A percentile compares a stretch with the other conserved stretches of the same genome.
Conservation (phyloP, 1,140 invertebrate species). For the Trichonephila clavipes region DNA sequence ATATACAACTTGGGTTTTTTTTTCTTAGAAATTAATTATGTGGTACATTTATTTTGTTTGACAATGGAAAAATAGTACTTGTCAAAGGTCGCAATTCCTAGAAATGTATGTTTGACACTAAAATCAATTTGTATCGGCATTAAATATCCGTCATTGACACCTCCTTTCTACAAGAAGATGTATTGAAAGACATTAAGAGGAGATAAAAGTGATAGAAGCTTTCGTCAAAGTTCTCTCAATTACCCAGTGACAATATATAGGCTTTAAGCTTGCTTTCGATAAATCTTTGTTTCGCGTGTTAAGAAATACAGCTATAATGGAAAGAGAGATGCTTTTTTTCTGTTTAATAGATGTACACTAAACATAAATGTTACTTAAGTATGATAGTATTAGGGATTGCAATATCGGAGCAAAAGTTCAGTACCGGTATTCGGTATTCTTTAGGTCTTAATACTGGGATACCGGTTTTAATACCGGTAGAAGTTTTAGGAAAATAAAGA, state of each 20-base stretch:
- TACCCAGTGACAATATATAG: constrained; percentile 2
- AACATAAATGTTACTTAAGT: no score
- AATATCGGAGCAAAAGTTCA: no score
- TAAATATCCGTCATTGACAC: constrained; percentile 22
- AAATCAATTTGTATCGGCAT: constrained; percentile 18
- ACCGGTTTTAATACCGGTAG: no score
- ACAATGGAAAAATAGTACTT: not conserved
- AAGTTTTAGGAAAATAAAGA: no score
- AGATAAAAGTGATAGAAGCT: constrained; percentile 7
- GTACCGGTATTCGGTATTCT: no score
- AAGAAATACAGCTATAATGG: no score
- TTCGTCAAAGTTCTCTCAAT: not conserved
- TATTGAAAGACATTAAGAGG: constrained; percentile 5
- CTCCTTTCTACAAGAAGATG: not conserved
- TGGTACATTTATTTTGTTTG: not conserved
- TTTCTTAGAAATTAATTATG: not conserved
- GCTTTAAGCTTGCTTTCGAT: not conserved
- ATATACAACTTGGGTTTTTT: not conserved
- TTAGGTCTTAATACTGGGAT: no score
- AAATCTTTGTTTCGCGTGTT: not conserved
- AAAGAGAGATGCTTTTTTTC: no score
- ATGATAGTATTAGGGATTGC: no score
- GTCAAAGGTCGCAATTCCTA: not conserved
- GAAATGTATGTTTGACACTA: constrained; percentile 10
- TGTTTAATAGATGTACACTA: no score